A percentile compares a stretch with the other conserved stretches of the same genome.
These are phyloP conservation scores for Halcyon smyrnensis DNA, from an alignment of 2,797 vertebrate genomes.

Conservation along the genomic window DNA sequence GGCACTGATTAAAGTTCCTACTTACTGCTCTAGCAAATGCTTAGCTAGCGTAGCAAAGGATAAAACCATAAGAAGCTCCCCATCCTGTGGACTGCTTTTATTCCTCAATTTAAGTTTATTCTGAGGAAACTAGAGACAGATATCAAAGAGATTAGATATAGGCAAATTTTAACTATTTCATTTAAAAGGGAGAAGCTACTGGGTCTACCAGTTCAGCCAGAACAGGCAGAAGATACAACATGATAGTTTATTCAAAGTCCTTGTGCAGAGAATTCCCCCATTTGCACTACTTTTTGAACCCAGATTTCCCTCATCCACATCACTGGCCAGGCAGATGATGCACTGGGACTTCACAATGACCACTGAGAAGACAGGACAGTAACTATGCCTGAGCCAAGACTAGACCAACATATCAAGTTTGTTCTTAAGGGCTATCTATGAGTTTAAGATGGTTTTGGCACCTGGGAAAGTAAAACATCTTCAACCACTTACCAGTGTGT, in stretches of 20 bases:
- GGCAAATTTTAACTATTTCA: neutral
- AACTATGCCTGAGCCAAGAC: neutral
- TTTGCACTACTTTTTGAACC: neutral
- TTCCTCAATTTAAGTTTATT: neutral
- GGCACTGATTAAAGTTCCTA: neutral
- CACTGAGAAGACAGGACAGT: neutral
- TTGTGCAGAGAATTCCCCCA: neutral
- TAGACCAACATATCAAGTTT: fast-evolving
- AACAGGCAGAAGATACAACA: neutral
- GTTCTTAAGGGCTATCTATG: neutral
- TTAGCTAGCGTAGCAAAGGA: neutral
- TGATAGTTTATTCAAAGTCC: neutral
- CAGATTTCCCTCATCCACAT: neutral
- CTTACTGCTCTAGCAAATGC: neutral
- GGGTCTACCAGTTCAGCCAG: neutral
- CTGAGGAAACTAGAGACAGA: neutral
- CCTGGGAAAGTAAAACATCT: neutral
- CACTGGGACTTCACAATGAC: neutral
- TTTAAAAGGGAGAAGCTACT: neutral
- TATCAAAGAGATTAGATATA: neutral
- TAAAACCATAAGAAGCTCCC: neutral
- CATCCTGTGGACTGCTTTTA: neutral
- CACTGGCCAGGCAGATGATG: neutral
- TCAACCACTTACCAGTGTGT: neutral
- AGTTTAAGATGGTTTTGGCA: neutral